Evolutionary conservation across 2,888 invertebrate species (phyloP), one percentile per base, ranked within the genome.

Genomic region (Papilio protenor): DNA sequence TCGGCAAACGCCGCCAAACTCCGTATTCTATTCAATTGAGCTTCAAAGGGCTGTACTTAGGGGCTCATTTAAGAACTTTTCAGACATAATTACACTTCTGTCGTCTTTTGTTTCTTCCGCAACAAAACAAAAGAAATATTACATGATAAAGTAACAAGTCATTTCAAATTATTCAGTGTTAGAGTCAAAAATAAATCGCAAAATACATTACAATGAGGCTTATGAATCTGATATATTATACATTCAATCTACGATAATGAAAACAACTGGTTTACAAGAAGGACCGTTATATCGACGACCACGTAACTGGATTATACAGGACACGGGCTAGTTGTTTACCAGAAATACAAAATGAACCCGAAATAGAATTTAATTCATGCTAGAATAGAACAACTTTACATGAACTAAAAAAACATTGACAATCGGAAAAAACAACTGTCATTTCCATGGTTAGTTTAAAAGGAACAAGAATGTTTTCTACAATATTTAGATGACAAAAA

Each of bases 231-330:
- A 75, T 72, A 49, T 57, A 69, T 72, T 74, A 76, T 33, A 59
- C 82, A 86, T 83, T 80, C 66, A 75, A 75, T 74, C 12, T 57
- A 70, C 47, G 23, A 77, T 83, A 81, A 69, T 82, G 76, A 82
- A 78, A 52, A 72, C 49, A 80, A 82, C 80, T 82, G 79, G 72
- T 78, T 80, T 81, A 77, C 52, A 70, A 73, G 75, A 73, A 55
- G 75, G 71, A 55, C 81, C 80, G 79, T 81, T 81, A 82, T 69
- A 75, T 69, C 78, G 78, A 79, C 77, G 72, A 69, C 55, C n/a
- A 66, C 75, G 57, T 70, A 77, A 79, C 27, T 76, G 59, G 66
- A 81, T 66, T 45, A 69, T 57, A 47, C 40, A 77, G 49, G 57
- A 49, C 18, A 33, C n/a, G 21, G 45, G 33, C 33, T 66, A n/a